Evolutionary conservation across 1,140 invertebrate species (phyloP).

Genomic region (Eumaeus atala): DNA sequence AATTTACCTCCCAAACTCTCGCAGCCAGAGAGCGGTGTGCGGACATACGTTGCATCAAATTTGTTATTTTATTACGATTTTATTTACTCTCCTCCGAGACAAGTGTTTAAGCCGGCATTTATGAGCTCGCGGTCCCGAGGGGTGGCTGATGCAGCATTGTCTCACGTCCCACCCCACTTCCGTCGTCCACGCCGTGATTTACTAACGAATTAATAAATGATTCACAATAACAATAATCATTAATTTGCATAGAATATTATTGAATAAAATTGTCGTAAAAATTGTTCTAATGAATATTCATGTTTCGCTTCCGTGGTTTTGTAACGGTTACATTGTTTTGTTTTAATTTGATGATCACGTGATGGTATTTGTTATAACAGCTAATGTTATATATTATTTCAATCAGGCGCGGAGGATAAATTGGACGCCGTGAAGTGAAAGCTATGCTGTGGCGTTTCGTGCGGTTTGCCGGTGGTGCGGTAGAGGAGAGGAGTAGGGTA

Average conservation of each 20-base stretch:
- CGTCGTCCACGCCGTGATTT: slow-evolving; percentile 4
- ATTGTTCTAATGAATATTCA: too few species aligned
- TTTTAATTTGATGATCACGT: too few species aligned
- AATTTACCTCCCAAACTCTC: background rate
- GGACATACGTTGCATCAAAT: slow-evolving; percentile 64
- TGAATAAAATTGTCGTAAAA: too few species aligned
- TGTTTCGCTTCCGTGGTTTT: too few species aligned
- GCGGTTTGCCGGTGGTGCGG: too few species aligned
- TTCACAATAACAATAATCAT: slow-evolving; percentile 5
- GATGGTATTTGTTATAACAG: too few species aligned
- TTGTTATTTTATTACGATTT: slow-evolving; percentile 73
- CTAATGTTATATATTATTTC: too few species aligned
- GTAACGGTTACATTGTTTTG: too few species aligned
- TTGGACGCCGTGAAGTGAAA: too few species aligned
- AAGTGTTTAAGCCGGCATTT: slow-evolving; percentile 71
- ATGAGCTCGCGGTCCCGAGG: slow-evolving; percentile 61
- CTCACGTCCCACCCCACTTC: slow-evolving; percentile 35
- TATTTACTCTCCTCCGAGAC: slow-evolving; percentile 65
- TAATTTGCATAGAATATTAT: background rate
- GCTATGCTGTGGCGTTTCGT: too few species aligned
- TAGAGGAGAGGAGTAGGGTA: too few species aligned
- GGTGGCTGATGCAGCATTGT: slow-evolving; percentile 58
- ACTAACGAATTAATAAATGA: slow-evolving; percentile 5
- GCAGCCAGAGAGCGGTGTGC: slow-evolving; percentile 14
- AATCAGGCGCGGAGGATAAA: too few species aligned